A percentile compares a stretch with the other conserved stretches of the same genome.
Evolutionary conservation across 2,888 invertebrate genomes (phyloP).

Genomic region (Allophyes oxyacanthae): DNA sequence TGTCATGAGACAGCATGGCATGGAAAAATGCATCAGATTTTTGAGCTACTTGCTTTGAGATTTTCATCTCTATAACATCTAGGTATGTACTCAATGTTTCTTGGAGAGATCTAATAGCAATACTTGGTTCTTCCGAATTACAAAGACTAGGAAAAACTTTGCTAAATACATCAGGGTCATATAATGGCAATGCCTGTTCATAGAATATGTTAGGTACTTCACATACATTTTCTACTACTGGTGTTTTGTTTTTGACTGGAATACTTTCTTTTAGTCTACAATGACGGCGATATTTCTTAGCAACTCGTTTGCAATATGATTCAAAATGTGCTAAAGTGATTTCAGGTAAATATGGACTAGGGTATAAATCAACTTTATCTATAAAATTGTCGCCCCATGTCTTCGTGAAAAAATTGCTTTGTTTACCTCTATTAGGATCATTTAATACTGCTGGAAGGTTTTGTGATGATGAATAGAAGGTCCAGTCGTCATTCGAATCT

Average conservation of each 20-base stretch:
- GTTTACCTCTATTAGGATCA: conserved; percentile 97
- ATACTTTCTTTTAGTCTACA: conserved; percentile 86
- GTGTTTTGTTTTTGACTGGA: conserved; percentile 78
- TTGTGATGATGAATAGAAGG: conserved; percentile 97
- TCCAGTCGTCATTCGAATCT: conserved; percentile 91
- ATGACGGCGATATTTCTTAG: conserved; percentile 91
- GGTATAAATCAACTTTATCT: conserved; percentile 93
- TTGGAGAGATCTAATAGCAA: conserved; percentile 92
- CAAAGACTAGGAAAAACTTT: conserved; percentile 94
- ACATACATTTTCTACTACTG: conserved; percentile 87
- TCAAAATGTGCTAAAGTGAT: conserved; percentile 96
- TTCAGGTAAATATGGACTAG: conserved; percentile 95
- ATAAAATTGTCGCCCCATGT: conserved; percentile 99
- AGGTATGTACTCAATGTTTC: conserved; percentile 98
- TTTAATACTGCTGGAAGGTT: conserved; percentile 98
- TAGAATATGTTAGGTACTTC: conserved; percentile 96
- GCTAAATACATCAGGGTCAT: conserved; percentile 94
- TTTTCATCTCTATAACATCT: conserved; percentile 98
- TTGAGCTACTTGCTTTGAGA: conserved; percentile 97
- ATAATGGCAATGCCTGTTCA: conserved; percentile 93
- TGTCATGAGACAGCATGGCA: conserved; percentile 99
- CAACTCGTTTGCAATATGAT: conserved; percentile 94
- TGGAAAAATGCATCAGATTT: conserved; percentile 99
- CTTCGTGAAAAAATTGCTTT: conserved; percentile 97
- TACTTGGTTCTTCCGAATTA: conserved; percentile 88